Evolutionary conservation across 2,113 vertebrate species (phyloP).

Genomic region (Epinephelus moara): DNA sequence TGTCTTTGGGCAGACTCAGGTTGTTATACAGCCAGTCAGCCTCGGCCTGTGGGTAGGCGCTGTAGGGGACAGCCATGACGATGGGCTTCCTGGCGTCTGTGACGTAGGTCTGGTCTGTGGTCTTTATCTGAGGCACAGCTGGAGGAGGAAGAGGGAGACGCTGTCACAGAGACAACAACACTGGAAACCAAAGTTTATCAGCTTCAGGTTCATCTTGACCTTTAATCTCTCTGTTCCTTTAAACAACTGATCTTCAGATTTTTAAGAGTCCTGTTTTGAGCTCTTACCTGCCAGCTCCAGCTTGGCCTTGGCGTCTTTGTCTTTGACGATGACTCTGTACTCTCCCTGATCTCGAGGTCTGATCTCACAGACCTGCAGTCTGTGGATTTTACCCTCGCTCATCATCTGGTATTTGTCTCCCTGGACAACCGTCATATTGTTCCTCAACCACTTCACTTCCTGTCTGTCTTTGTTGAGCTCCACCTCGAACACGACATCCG

Average conservation of each 20-base stretch:
- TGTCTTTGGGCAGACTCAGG: conserved; percentile 87
- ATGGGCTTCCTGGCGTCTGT: conserved; percentile 95
- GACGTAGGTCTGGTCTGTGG: conserved; percentile 92
- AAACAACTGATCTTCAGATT: neutral
- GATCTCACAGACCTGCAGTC: conserved; percentile 96
- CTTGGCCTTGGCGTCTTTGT: conserved; percentile 97
- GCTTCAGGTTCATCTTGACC: too few species aligned
- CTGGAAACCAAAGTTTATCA: too few species aligned
- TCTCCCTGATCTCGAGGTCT: conserved; percentile 96
- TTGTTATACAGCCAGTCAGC: conserved; percentile 93
- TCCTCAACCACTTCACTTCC: conserved; percentile 97
- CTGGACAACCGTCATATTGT: conserved; percentile 97
- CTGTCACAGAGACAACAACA: too few species aligned
- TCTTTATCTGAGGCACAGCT: conserved; percentile 96
- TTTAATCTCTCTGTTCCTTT: neutral
- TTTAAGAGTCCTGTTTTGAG: neutral
- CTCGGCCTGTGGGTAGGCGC: conserved; percentile 94
- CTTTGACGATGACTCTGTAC: conserved; percentile 95
- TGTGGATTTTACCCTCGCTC: conserved; percentile 96
- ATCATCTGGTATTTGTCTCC: conserved; percentile 99
- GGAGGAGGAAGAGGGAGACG: conserved; percentile 5
- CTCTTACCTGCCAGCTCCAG: conserved; percentile 94
- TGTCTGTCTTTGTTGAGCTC: conserved; percentile 98
- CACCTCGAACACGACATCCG: conserved; percentile 92
- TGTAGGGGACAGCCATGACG: conserved; percentile 93